phyloP scores from a whole-genome alignment of 2,113 vertebrate species.

The Pachyramphus minor region DNA sequence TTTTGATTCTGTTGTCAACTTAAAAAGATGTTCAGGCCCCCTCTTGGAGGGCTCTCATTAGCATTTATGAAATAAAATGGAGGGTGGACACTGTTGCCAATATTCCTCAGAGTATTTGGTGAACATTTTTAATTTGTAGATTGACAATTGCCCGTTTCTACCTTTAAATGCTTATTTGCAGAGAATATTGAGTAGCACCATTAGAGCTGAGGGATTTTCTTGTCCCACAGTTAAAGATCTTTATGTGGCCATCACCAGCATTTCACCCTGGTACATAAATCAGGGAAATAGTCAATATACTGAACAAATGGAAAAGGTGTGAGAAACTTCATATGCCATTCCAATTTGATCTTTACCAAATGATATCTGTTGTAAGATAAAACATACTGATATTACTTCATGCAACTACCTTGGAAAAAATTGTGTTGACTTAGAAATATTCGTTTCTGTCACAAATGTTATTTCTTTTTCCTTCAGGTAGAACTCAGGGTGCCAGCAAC shows the following conservation, averaged over 20 bases:
- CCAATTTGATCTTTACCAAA: conserved; percentile 8
- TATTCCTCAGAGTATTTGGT: neutral
- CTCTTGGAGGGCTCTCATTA: neutral
- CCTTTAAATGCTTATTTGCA: conserved; percentile 29
- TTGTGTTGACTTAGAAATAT: conserved; percentile 34
- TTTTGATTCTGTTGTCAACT: conserved; percentile 9
- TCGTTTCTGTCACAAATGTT: conserved; percentile 26
- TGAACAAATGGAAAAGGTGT: neutral
- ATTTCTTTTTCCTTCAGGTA: conserved; percentile 13
- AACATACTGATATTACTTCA: neutral
- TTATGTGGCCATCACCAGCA: neutral
- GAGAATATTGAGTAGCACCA: neutral
- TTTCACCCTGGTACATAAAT: neutral
- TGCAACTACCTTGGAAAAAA: conserved; percentile 1
- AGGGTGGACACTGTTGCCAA: neutral
- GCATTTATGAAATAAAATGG: neutral
- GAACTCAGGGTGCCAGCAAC: neutral
- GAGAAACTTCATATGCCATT: neutral
- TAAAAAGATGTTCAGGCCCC: neutral
- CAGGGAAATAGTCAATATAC: neutral
- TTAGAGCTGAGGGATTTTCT: neutral
- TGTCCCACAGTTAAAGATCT: neutral
- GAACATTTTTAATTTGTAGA: neutral
- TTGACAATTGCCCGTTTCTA: neutral
- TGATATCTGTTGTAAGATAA: neutral